Percentiles rank a stretch among this genome's conserved stretches.
Evolutionary conservation across 2,888 invertebrate species (phyloP).

Genomic region (Sinhomidia bicolor): DNA sequence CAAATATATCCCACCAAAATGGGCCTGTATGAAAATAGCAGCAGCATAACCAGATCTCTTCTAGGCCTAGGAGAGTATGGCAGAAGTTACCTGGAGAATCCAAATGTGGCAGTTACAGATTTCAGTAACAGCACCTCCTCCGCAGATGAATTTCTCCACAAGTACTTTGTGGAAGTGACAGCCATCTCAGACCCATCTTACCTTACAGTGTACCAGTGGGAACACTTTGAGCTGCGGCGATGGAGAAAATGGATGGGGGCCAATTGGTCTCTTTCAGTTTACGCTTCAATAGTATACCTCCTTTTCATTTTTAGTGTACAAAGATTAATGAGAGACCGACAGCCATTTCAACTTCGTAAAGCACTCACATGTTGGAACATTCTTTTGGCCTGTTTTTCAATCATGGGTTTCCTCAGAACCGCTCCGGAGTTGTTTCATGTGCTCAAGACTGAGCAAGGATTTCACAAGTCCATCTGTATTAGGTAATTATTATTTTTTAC

Average conservation of each 20-base stretch:
- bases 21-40: constrained; percentile 71
- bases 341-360: constrained; percentile 93
- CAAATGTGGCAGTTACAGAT: constrained; percentile 55
- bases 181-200: constrained; percentile 75
- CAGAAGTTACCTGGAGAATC: constrained; percentile 74
- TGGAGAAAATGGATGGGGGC: constrained; percentile 95
- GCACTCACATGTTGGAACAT: constrained; percentile 96
- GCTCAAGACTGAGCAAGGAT: constrained; percentile 90
- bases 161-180: constrained; percentile 74
- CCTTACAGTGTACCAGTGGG: constrained; percentile 77
- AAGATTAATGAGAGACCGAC: constrained; percentile 95
- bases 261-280: constrained; percentile 97
- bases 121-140: constrained; percentile 37
- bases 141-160: constrained; percentile 53
- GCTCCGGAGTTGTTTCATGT: constrained; percentile 96
- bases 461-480: constrained; percentile 97
- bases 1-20: constrained; percentile 52
- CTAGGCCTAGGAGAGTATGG: constrained; percentile 70
- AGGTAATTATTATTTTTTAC: constrained; percentile 84
- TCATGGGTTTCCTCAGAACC: constrained; percentile 95
- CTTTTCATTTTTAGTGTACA: constrained; percentile 96
- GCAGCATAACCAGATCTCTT: constrained; percentile 61
- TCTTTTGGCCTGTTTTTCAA: constrained; percentile 95
- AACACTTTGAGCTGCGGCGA: constrained; percentile 78
- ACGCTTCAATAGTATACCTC: constrained; percentile 95